Evolutionary conservation across 2,888 invertebrate genomes (phyloP), one percentile per base, ranked within the genome.

Genomic region (Dicycla oo): DNA sequence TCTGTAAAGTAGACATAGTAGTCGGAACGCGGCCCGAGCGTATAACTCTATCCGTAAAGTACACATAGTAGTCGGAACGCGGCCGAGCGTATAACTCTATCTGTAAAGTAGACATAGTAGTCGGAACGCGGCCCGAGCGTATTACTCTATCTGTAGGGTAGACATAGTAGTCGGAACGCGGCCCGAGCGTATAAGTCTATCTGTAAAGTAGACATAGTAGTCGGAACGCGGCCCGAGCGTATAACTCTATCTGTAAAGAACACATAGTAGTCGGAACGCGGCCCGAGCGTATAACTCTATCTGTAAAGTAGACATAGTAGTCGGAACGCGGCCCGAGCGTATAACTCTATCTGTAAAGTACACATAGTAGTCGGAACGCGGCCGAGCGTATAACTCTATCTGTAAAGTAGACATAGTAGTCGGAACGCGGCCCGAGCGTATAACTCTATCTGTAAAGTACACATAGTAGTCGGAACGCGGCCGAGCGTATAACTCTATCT

Each of bases 1-100:
- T 81, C 34, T 60, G 57, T 58, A 40, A 13, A 54, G 53, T 54
- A 70, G 57, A 51, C 34, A 51, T 30, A 38, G 40, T 47, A 68
- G 78, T 58, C 43, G 34, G 8, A 51, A 56, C 47, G 30, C 58
- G 53, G 51, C 65, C 74, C 70, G 34, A 49, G 68, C 62, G 66
- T 53, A 61, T 60, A 45, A 75, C 71, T n/a, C n/a, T n/a, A n/a
- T 71, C 34, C 26, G 60, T 71, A 78, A 75, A 75, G 53, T 54
- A 70, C 54, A 51, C 34, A 51, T 30, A 38, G 40, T 47, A 68
- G 78, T 58, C 43, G 34, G 8, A 51, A 56, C 47, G 30, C 58
- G 53, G 51, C 74, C 70, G 34, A 49, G 68, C 62, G 66, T 53
- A 61, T 60, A 45, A 75, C 71, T 71, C 34, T n/a, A 34, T 81